phyloP scores from a whole-genome alignment of 30 jellyfish, hydroid and myxozoan genomes.

The Chironex yamaguchii region DNA sequence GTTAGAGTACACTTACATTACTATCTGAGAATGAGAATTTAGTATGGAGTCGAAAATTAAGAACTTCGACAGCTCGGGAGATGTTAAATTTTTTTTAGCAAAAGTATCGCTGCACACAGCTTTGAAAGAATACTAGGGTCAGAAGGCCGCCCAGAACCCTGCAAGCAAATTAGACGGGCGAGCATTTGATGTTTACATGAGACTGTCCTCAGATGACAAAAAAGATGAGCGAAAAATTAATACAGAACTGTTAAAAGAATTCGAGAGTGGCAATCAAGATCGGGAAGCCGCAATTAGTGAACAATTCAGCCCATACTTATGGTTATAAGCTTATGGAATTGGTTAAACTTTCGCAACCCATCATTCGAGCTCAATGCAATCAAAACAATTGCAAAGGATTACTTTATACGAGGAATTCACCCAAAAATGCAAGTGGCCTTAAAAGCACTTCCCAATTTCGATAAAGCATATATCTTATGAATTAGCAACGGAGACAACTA shows the following conservation, averaged over 20 bases:
- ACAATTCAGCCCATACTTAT: constrained; percentile 40
- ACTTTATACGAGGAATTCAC: constrained; percentile 25
- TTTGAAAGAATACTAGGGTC: constrained; percentile 9
- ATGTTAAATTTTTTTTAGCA: constrained; percentile 27
- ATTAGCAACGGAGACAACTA: constrained; percentile 20
- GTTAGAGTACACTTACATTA: constrained; percentile 54
- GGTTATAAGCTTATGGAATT: constrained; percentile 31
- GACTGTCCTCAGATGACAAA: constrained; percentile 47
- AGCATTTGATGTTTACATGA: constrained; percentile 55
- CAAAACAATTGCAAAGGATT: constrained; percentile 19
- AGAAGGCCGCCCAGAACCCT: background rate
- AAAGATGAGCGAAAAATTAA: constrained; percentile 19
- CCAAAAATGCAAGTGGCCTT: constrained; percentile 49
- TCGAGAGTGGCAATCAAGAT: constrained; percentile 45
- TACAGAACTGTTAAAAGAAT: constrained; percentile 46
- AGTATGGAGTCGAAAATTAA: constrained; percentile 37
- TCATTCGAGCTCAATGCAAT: constrained; percentile 4
- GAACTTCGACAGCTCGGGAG: constrained; percentile 23
- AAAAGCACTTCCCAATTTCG: constrained; percentile 14
- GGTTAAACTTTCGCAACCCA: constrained; percentile 29
- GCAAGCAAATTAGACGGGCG: constrained; percentile 51
- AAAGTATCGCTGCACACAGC: constrained; percentile 15
- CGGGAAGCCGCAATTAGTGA: constrained; percentile 36
- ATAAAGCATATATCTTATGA: background rate
- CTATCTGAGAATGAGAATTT: constrained; percentile 18